These are phyloP conservation scores for Antennarius striatus DNA, from an alignment of 2,113 vertebrate genomes.

Conservation along the genomic window DNA sequence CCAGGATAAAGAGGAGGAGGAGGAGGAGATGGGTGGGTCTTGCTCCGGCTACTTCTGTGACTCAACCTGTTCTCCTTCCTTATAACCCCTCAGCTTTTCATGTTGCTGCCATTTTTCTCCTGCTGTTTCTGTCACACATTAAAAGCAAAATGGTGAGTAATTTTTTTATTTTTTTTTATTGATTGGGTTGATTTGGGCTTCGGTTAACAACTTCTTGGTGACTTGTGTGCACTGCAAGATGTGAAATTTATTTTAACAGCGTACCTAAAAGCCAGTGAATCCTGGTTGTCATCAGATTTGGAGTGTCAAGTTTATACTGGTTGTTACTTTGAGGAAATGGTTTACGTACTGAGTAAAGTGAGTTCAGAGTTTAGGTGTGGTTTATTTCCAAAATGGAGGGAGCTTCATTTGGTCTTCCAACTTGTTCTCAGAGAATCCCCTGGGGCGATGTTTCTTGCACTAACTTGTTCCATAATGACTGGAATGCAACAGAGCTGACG, in stretches of 20 bases:
- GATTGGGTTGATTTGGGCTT: neutral
- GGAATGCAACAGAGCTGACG: conserved; percentile 63
- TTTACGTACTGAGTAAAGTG: neutral
- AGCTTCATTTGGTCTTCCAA: conserved; percentile 57
- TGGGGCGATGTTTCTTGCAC: conserved; percentile 62
- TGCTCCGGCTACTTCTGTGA: conserved; percentile 55
- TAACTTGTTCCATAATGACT: conserved; percentile 69
- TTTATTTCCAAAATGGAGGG: conserved; percentile 67
- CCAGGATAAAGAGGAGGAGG: conserved; percentile 38
- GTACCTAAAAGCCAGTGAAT: neutral
- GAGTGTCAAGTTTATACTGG: neutral
- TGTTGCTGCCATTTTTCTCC: conserved; percentile 56
- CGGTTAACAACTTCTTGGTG: neutral
- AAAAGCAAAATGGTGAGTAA: conserved; percentile 73
- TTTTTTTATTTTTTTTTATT: neutral
- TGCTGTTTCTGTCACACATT: conserved; percentile 42
- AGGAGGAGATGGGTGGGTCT: conserved; percentile 52
- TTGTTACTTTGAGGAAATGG: neutral
- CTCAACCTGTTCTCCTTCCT: conserved; percentile 68
- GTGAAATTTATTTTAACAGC: conserved; percentile 8
- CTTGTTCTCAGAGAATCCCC: conserved; percentile 53
- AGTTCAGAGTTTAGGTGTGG: conserved; percentile 49
- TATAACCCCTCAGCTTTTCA: conserved; percentile 41
- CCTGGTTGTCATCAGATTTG: neutral
- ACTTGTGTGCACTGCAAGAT: neutral